A percentile compares a stretch with the other conserved stretches of the same genome.
Evolutionary conservation across 2,888 invertebrate genomes (phyloP).

Genomic region (Eledona agricola): DNA sequence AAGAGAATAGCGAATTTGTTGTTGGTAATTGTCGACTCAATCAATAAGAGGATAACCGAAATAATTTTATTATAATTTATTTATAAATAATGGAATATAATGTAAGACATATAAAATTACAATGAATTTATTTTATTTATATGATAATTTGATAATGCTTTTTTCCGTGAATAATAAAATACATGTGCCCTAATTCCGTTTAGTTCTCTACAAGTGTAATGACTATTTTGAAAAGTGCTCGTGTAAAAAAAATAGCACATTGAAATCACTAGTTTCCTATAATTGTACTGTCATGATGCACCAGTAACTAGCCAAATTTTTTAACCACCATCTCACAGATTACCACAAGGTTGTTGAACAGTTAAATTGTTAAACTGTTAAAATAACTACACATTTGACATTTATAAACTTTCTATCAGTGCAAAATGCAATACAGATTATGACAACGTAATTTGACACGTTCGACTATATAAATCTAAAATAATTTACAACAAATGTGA

Average conservation of each 20-base stretch:
- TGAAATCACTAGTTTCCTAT: conserved; percentile 31
- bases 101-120: conserved; percentile 55
- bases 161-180: conserved; percentile 31
- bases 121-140: conserved; percentile 47
- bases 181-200: conserved; percentile 34
- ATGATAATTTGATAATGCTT: conserved; percentile 43
- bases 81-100: conserved; percentile 50
- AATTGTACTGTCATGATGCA: conserved; percentile 44
- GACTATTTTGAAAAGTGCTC: conserved; percentile 23
- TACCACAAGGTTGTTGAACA: conserved; percentile 8
- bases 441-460: conserved; percentile 39
- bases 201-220: conserved; percentile 31
- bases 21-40: too few species aligned
- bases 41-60: conserved; percentile 16
- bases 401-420: conserved; percentile 23
- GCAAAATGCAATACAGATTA: conserved; percentile 21
- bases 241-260: conserved; percentile 31
- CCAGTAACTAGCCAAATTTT: conserved; percentile 38
- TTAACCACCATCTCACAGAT: conserved; percentile 14
- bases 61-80: conserved; percentile 48
- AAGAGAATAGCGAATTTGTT: too few species aligned
- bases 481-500: conserved; percentile 22
- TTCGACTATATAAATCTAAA: too few species aligned
- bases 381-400: conserved; percentile 30
- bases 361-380: conserved; percentile 8